A percentile compares a stretch with the other conserved stretches of the same genome.
Conservation (phyloP, 2,888 invertebrate genomes). For the Ephialtes manifestator region DNA sequence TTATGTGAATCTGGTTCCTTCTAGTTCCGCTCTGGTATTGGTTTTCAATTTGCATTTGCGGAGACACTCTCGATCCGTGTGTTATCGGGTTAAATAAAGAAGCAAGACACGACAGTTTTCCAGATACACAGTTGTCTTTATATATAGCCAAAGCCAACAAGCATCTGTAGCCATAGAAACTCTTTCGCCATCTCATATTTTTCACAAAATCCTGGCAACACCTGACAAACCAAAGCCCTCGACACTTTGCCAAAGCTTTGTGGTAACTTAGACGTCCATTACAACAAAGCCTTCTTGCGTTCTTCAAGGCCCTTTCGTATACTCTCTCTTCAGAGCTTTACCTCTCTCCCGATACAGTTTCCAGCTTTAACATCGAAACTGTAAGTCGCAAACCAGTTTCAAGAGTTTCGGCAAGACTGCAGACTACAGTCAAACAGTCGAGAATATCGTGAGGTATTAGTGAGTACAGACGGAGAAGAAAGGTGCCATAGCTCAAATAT, state of each 20-base stretch:
- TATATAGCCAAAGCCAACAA: neutral
- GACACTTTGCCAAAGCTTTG: conserved; percentile 45
- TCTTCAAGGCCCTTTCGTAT: conserved; percentile 54
- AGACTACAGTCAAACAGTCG: conserved; percentile 1
- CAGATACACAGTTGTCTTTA: conserved; percentile 3
- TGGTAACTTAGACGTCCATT: conserved; percentile 56
- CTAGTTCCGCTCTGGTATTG: conserved; percentile 73
- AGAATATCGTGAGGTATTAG: conserved; percentile 31
- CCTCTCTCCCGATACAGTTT: conserved; percentile 26
- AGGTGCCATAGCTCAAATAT: conserved; percentile 58
- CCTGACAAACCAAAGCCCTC: conserved; percentile 13
- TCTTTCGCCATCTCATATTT: conserved; percentile 28
- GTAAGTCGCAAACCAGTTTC: conserved; percentile 60
- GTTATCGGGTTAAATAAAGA: conserved; percentile 74
- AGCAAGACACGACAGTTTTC: conserved; percentile 14
- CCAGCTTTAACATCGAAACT: conserved; percentile 43
- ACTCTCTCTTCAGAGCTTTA: conserved; percentile 37
- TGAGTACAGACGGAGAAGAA: neutral
- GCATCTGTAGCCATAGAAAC: conserved; percentile 5
- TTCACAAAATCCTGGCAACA: conserved; percentile 5
- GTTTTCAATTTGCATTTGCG: conserved; percentile 82
- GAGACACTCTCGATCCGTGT: conserved; percentile 73
- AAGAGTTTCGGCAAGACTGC: conserved; percentile 1
- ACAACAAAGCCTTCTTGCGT: conserved; percentile 63
- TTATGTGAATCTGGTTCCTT: too few species aligned